These are phyloP conservation scores for Polydrusus tereticollis DNA, from an alignment of 2,888 invertebrate species.

Conservation along the genomic window DNA sequence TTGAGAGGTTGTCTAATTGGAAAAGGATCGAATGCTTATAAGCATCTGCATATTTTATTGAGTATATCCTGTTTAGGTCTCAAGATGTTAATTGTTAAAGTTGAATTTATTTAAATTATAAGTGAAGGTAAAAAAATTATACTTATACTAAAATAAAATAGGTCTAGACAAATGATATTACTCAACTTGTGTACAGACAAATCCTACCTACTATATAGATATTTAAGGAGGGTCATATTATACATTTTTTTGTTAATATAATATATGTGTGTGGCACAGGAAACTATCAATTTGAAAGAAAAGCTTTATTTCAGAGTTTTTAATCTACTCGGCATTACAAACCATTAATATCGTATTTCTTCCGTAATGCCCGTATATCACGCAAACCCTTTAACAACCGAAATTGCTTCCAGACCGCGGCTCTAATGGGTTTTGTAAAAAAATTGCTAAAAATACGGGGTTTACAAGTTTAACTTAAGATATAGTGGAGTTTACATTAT, in stretches of 20 bases:
- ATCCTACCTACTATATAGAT: too few relatives aligned
- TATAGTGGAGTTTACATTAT: too few relatives aligned
- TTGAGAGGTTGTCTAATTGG: conserved; percentile 34
- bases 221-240: too few relatives aligned
- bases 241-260: neutral
- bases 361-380: conserved; percentile 29
- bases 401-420: conserved; percentile 36
- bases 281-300: neutral
- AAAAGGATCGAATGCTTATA: conserved; percentile 24
- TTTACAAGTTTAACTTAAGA: neutral
- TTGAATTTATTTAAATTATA: too few relatives aligned
- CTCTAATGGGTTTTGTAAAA: neutral
- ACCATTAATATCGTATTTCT: conserved; percentile 40
- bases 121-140: too few relatives aligned
- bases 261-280: conserved; percentile 3
- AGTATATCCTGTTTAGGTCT: conserved; percentile 20
- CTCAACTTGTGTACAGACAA: too few relatives aligned
- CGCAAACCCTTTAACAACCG: conserved; percentile 19
- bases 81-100: too few relatives aligned
- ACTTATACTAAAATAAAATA: too few relatives aligned
- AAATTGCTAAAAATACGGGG: neutral
- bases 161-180: too few relatives aligned
- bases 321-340: conserved; percentile 24
- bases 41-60: conserved; percentile 30
- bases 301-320: conserved; percentile 1